Conservation (phyloP, 2,113 vertebrate genomes). For the Marmota monax region DNA sequence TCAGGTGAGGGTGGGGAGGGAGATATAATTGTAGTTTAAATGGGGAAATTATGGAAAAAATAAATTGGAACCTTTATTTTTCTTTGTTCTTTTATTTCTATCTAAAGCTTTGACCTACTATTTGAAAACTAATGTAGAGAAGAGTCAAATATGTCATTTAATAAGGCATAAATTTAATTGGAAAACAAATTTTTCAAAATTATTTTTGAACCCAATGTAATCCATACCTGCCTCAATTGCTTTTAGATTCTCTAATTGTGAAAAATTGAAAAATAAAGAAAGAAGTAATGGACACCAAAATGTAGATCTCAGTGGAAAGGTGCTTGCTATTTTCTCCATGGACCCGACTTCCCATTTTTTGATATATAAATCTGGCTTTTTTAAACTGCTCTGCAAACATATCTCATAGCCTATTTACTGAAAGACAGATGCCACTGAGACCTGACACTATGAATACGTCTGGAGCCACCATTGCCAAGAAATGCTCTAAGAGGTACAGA, state of each 20-base stretch:
- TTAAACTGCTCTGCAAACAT: background rate
- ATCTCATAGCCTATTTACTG: background rate
- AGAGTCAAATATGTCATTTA: background rate
- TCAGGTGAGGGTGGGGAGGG: background rate
- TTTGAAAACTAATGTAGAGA: background rate
- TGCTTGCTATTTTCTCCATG: background rate
- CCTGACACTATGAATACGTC: background rate
- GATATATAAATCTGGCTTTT: background rate
- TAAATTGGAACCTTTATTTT: background rate
- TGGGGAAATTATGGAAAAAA: background rate
- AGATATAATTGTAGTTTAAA: background rate
- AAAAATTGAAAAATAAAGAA: background rate
- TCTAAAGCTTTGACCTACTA: background rate
- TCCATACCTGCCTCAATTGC: background rate
- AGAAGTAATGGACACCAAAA: background rate
- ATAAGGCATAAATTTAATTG: background rate
- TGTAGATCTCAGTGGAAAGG: background rate
- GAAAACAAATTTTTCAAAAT: constrained; percentile 12
- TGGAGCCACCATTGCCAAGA: background rate
- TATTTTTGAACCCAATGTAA: background rate
- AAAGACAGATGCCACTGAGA: background rate
- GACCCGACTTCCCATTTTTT: background rate
- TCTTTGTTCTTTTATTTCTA: too few species aligned
- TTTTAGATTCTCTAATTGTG: background rate
- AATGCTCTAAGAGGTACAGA: background rate